phyloP scores from a whole-genome alignment of 2,113 vertebrate species.

The Phaethornis superciliosus region DNA sequence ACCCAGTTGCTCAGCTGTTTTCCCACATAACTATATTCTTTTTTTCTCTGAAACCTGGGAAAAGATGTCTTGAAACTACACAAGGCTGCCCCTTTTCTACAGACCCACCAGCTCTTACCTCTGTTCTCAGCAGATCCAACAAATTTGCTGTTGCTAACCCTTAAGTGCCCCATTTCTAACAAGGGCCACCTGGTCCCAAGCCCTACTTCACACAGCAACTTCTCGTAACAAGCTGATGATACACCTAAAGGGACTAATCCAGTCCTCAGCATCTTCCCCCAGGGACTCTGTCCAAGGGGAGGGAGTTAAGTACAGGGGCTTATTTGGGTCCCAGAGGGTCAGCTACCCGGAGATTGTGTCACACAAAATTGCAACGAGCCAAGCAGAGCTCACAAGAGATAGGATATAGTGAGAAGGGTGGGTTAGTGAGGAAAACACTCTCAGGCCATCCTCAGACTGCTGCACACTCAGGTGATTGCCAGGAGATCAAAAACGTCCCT shows the following conservation, averaged over 20 bases:
- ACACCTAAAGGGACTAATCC: neutral
- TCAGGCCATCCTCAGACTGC: neutral
- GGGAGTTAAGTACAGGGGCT: neutral
- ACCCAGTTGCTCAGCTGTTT: neutral
- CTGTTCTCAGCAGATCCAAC: neutral
- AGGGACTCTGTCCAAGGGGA: neutral
- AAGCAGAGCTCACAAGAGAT: neutral
- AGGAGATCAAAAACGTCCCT: neutral
- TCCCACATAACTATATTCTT: neutral
- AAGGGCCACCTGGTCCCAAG: neutral
- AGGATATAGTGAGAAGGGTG: neutral
- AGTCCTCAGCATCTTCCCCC: neutral
- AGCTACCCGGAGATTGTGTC: neutral
- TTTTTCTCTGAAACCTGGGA: neutral
- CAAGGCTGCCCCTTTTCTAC: neutral
- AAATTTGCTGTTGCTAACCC: neutral
- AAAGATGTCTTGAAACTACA: neutral
- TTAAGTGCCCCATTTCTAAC: neutral
- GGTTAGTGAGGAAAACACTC: neutral
- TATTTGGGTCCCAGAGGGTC: neutral
- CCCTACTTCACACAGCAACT: neutral
- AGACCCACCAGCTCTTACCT: neutral
- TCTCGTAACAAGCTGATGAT: neutral
- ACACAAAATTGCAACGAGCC: neutral
- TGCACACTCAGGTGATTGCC: neutral